Conservation (phyloP, 2,888 invertebrate species). For the Tinea pellionella region DNA sequence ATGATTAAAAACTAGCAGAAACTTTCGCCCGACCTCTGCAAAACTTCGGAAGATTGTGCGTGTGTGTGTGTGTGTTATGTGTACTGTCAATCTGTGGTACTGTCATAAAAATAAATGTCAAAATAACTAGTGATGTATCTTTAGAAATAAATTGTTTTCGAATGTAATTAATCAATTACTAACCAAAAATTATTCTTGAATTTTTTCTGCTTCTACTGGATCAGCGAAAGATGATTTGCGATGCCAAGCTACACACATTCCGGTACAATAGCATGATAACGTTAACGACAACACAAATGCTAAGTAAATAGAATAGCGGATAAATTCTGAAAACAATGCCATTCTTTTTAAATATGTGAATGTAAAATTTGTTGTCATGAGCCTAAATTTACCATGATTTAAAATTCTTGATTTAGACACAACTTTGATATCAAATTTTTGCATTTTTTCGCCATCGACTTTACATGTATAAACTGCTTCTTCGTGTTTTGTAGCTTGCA, state of each 20-base stretch:
- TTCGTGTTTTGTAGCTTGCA: conserved; percentile 71
- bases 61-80: neutral
- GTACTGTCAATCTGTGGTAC: too few relatives aligned
- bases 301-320: conserved; percentile 69
- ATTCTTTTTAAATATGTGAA: neutral
- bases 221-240: conserved; percentile 36
- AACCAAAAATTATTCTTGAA: too few relatives aligned
- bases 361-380: conserved; percentile 6
- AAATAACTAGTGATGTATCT: too few relatives aligned
- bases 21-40: neutral
- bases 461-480: conserved; percentile 78
- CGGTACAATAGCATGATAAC: conserved; percentile 68
- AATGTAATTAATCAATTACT: too few relatives aligned
- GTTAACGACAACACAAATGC: conserved; percentile 67
- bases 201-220: conserved; percentile 21
- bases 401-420: conserved; percentile 58
- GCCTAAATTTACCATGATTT: conserved; percentile 44
- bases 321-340: conserved; percentile 61
- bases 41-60: neutral
- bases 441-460: conserved; percentile 69
- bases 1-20: neutral
- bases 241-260: conserved; percentile 63
- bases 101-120: too few relatives aligned
- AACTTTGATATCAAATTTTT: conserved; percentile 60
- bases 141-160: too few relatives aligned